Percentiles rank a stretch among this genome's conserved stretches.
Evolutionary conservation across 2,888 invertebrate genomes (phyloP).

Genomic region (Mesoligia furuncula): DNA sequence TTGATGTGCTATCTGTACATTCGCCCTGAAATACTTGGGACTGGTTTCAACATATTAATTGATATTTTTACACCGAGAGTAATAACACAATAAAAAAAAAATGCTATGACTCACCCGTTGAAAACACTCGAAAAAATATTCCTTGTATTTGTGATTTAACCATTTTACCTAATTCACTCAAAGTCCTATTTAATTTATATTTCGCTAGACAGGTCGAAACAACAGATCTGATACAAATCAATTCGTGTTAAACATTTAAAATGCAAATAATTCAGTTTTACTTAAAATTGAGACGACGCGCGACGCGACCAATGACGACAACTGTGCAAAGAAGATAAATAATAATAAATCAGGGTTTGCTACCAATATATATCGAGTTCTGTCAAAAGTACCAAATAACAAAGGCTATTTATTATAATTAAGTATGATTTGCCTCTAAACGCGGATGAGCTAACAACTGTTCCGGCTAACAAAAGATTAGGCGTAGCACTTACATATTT

Average conservation of each 20-base stretch:
- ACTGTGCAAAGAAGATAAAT: slow-evolving; percentile 3
- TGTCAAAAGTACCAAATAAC: slow-evolving; percentile 11
- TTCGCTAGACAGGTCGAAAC: not conserved
- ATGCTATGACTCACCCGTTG: slow-evolving; percentile 13
- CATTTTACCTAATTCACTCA: slow-evolving; percentile 22
- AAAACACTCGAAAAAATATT: slow-evolving; percentile 4
- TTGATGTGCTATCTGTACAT: no score
- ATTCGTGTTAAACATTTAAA: not conserved
- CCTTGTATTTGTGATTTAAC: slow-evolving; percentile 16
- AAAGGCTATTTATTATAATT: slow-evolving; percentile 22
- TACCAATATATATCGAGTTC: slow-evolving; percentile 30
- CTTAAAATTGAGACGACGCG: not conserved
- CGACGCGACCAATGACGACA: not conserved
- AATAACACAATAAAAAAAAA: not conserved
- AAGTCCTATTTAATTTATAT: not conserved
- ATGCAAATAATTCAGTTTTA: no score
- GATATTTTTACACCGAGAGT: not conserved
- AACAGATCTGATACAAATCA: not conserved
- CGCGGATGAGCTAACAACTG: slow-evolving; percentile 27
- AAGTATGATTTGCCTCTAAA: slow-evolving; percentile 29
- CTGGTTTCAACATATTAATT: not conserved
- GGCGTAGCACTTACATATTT: not conserved
- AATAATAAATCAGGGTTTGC: not conserved
- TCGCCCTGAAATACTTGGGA: not conserved
- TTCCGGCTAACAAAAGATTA: slow-evolving; percentile 30